Conservation (phyloP, 2,797 vertebrate genomes). For the Syndactyla subalaris region DNA sequence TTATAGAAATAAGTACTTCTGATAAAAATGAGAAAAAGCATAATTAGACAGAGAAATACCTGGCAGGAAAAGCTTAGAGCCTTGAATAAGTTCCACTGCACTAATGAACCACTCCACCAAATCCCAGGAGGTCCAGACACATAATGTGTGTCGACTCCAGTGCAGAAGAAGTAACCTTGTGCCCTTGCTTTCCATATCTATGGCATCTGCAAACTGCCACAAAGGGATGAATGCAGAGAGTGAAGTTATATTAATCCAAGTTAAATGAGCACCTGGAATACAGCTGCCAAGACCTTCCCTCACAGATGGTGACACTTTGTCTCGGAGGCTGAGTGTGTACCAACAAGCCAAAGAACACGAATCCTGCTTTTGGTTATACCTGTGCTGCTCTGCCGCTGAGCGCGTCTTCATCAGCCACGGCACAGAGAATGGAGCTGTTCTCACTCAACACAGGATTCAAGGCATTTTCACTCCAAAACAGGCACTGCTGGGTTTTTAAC, state of each 20-base stretch:
- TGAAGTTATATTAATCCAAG: not conserved
- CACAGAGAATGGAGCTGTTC: not conserved
- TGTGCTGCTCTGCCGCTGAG: not conserved
- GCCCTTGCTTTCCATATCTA: slow-evolving; percentile 56
- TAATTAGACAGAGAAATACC: slow-evolving; percentile 18
- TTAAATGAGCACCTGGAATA: slow-evolving; percentile 1
- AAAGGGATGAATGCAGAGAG: not conserved
- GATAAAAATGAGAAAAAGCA: not conserved
- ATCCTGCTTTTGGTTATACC: not conserved
- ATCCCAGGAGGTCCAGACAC: not conserved
- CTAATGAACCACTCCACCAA: slow-evolving; percentile 20
- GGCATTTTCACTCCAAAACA: not conserved
- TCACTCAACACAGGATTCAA: not conserved
- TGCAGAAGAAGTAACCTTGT: slow-evolving; percentile 21
- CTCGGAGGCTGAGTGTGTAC: not conserved
- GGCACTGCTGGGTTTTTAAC: not conserved
- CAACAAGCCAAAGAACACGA: not conserved
- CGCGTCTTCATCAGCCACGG: accelerated
- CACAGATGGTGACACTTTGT: slow-evolving; percentile 3
- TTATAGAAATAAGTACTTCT: not conserved
- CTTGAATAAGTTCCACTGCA: not conserved
- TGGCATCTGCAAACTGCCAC: slow-evolving; percentile 18
- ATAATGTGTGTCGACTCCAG: not conserved
- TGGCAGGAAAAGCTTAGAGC: not conserved
- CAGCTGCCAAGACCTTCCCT: not conserved